Evolutionary conservation across 2,113 vertebrate species (phyloP).

Genomic region (Xiphorhynchus elegans): DNA sequence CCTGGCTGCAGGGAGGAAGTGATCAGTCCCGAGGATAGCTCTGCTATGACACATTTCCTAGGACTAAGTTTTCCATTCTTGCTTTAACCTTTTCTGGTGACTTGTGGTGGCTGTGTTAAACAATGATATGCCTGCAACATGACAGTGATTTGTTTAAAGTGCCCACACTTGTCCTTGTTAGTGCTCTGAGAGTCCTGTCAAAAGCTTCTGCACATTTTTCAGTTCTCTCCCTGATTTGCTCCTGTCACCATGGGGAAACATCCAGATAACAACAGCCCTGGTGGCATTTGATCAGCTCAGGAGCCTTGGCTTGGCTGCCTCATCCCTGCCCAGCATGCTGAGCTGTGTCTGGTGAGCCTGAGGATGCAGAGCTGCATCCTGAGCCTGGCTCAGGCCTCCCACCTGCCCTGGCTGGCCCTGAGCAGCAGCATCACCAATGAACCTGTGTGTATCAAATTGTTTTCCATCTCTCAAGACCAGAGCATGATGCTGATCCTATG

Average conservation of each 20-base stretch:
- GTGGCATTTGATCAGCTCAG: slow-evolving; percentile 12
- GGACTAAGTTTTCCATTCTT: slow-evolving; percentile 17
- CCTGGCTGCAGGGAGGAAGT: not conserved
- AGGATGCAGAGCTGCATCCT: not conserved
- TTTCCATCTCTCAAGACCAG: accelerated
- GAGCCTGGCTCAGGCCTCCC: accelerated
- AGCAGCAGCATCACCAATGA: not conserved
- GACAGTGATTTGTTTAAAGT: slow-evolving; percentile 71
- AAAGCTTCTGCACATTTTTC: slow-evolving; percentile 44
- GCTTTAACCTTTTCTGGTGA: slow-evolving; percentile 65
- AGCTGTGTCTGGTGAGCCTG: not conserved
- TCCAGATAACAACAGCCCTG: not conserved
- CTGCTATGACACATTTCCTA: not conserved
- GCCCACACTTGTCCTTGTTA: slow-evolving; percentile 62
- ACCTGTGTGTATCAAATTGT: not conserved
- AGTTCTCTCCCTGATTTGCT: slow-evolving; percentile 56
- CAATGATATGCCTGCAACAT: slow-evolving; percentile 49
- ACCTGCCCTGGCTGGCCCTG: no score
- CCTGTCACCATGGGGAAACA: slow-evolving; percentile 44
- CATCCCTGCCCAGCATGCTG: accelerated
- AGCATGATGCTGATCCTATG: not conserved
- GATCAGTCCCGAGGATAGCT: not conserved
- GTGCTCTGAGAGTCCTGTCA: slow-evolving; percentile 63
- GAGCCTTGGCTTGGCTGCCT: not conserved
- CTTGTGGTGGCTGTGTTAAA: slow-evolving; percentile 57